Evolutionary conservation across 2,888 invertebrate species (phyloP), one percentile per base, ranked within the genome.

Genomic region (Nemotelus pantherinus): DNA sequence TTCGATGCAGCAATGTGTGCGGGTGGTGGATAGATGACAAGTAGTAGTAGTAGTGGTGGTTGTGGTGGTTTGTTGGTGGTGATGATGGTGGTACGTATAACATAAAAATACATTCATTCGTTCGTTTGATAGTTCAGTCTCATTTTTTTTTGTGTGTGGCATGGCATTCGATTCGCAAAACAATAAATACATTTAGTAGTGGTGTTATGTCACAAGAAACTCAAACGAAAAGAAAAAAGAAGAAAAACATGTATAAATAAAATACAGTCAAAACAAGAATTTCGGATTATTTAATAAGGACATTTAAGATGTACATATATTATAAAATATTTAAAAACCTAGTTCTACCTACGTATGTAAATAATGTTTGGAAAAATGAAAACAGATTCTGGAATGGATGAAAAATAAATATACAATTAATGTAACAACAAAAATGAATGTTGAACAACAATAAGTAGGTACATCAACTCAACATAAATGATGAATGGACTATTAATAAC

Each of bases 141-240:
- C 25, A 25, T 25, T 25, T 25, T 53, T 53, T 53, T 53, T 53
- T 53, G 6, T 53, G 6, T 53, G 53, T 9, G 6, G 6, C 10
- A 53, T 53, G 6, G 10, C 10, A 53, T 53, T 53, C 10, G 10
- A 53, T 9, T 9, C 53, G 10, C 39, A 70, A 70, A 55, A 44
- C 3, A 39, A 68, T 55, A 55, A 53, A 44, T 70, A 70, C 70
- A 70, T 70, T 70, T 70, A 70, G 25, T 25, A 25, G 55, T 70
- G 70, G 70, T 70, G 70, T 70, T 70, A 70, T 74, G 48, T 60
- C 72, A 72, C 72, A 72, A 44, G 72, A 72, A 72, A 74, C 39
- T 43, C 53, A 57, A 71, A 71, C 71, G 71, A 44, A 71, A 53
- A 68, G 7, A 9, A 68, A 50, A 68, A 50, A 68, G 53, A 39